Evolutionary conservation across 92 coral and sea anemone genomes (phyloP).

Genomic region (Actinernus sp.): DNA sequence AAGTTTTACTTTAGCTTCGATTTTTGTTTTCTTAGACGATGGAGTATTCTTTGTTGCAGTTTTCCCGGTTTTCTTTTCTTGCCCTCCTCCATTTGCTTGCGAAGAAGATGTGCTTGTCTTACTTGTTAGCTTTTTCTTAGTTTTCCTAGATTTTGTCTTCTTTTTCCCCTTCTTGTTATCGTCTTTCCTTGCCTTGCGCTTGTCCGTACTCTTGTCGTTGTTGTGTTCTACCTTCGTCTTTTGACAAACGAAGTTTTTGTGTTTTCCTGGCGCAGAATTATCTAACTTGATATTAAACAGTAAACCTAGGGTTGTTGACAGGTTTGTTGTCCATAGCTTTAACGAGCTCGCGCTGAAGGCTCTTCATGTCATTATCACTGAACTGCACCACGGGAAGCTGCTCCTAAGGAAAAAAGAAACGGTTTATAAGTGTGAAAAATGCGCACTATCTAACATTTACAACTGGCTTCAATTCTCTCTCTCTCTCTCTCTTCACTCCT

Average conservation of each 20-base stretch:
- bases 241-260: background rate
- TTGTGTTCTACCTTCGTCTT: background rate
- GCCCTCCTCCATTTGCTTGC: background rate
- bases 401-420: no score
- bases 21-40: background rate
- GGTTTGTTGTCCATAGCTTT: conserved; percentile 14
- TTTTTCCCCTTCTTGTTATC: conserved; percentile 12
- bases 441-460: no score
- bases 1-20: no score
- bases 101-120: background rate
- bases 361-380: conserved; percentile 26
- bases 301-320: conserved; percentile 4
- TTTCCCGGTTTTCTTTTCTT: background rate
- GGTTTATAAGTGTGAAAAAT: no score
- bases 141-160: background rate
- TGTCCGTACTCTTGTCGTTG: background rate
- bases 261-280: background rate
- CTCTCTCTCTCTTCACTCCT: no score
- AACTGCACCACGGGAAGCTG: conserved; percentile 16
- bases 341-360: conserved; percentile 25
- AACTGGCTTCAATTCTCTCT: no score
- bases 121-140: background rate
- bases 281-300: conserved; percentile 1
- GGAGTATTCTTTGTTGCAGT: background rate
- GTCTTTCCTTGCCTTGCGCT: conserved; percentile 4